phyloP scores from a whole-genome alignment of 2,113 vertebrate genomes.

The Corythoichthys haematopterus region DNA sequence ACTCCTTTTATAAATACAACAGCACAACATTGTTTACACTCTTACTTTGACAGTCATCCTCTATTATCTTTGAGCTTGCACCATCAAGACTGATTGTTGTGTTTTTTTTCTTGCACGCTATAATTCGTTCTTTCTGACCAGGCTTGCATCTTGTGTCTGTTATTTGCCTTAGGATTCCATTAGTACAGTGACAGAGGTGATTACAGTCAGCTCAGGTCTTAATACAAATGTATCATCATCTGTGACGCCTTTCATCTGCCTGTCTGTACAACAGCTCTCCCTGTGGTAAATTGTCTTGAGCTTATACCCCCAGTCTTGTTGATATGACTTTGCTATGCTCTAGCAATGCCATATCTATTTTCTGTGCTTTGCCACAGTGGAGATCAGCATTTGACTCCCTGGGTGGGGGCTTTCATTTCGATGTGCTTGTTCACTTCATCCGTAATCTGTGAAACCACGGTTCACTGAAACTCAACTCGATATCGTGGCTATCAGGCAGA shows the following conservation, averaged over 20 bases:
- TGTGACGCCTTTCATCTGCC: conserved; percentile 52
- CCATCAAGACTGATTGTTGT: conserved; percentile 18
- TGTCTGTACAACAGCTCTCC: conserved; percentile 25
- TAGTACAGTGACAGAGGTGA: conserved; percentile 56
- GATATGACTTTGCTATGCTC: conserved; percentile 29
- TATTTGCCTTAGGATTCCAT: conserved; percentile 52
- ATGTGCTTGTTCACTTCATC: conserved; percentile 38
- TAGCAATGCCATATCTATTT: conserved; percentile 44
- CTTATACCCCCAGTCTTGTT: conserved; percentile 34
- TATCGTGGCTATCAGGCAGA: conserved; percentile 44
- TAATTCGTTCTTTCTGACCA: conserved; percentile 31
- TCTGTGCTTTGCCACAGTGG: conserved; percentile 44
- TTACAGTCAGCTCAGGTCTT: conserved; percentile 47
- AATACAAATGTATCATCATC: conserved; percentile 55
- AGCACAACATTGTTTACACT: conserved; percentile 35
- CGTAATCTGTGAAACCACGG: conserved; percentile 20
- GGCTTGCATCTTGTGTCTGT: conserved; percentile 25
- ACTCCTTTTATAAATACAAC: conserved; percentile 48
- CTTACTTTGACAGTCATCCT: conserved; percentile 36
- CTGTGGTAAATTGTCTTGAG: conserved; percentile 38
- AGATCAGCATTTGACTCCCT: conserved; percentile 50
- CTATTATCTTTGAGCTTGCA: conserved; percentile 21
- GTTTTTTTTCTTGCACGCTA: conserved; percentile 30
- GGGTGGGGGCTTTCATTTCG: conserved; percentile 59
- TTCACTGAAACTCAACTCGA: conserved; percentile 31